Evolutionary conservation across 2,797 vertebrate species (phyloP).

Genomic region (Petrocephalus schoutedeni): DNA sequence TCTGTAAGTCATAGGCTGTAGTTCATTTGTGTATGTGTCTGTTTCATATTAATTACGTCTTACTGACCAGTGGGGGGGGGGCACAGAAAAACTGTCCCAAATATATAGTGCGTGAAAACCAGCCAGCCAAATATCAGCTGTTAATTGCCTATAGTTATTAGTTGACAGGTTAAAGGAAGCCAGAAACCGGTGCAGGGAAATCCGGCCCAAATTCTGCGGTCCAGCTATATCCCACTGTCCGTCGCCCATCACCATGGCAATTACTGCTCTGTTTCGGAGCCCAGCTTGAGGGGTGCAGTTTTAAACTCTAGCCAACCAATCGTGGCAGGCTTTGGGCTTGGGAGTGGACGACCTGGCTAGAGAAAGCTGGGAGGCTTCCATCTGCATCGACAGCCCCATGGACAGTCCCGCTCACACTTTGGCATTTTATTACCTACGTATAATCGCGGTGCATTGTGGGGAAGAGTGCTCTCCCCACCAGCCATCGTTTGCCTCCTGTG

Average conservation of each 20-base stretch:
- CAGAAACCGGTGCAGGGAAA: neutral
- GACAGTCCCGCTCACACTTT: neutral
- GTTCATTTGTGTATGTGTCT: neutral
- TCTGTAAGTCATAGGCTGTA: neutral
- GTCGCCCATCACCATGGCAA: neutral
- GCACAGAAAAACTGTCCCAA: neutral
- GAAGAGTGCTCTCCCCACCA: neutral
- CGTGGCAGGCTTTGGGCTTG: neutral
- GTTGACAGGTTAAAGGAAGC: neutral
- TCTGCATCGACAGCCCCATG: neutral
- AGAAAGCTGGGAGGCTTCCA: neutral
- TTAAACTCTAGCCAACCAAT: neutral
- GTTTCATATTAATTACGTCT: neutral
- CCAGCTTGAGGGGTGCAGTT: neutral
- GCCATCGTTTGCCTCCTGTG: neutral
- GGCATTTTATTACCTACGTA: neutral
- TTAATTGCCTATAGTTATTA: constrained; percentile 37
- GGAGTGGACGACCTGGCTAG: neutral
- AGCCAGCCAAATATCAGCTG: constrained; percentile 56
- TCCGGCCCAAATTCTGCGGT: neutral
- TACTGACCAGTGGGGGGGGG: neutral
- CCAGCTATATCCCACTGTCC: neutral
- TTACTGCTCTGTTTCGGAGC: neutral
- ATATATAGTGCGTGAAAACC: neutral
- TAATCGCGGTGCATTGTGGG: neutral